Percentiles rank a stretch among this genome's conserved stretches.
Conservation (phyloP, 2,888 invertebrate species). For the Macrosiphum euphorbiae region DNA sequence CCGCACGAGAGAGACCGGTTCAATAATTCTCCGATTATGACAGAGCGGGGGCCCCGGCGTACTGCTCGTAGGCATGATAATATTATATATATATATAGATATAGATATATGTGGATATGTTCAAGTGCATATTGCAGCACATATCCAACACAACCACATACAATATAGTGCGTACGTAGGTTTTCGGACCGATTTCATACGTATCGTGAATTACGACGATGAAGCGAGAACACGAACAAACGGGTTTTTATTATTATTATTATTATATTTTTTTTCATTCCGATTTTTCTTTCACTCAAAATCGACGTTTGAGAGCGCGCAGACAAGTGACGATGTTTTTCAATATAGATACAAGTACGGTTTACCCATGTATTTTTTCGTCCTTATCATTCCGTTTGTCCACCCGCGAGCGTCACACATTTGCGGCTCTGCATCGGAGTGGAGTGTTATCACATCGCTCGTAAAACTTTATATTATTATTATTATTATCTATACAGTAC, state of each 20-base stretch:
- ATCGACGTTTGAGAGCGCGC: neutral
- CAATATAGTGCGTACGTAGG: neutral
- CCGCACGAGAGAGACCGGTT: slow-evolving; percentile 31
- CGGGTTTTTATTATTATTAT: slow-evolving; percentile 7
- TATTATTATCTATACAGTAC: neutral
- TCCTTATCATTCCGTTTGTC: neutral
- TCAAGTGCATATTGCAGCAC: neutral
- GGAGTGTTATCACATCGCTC: neutral
- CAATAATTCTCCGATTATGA: slow-evolving; percentile 33
- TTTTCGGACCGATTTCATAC: slow-evolving; percentile 5
- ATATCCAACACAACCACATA: neutral
- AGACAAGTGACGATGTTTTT: neutral
- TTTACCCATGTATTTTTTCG: neutral
- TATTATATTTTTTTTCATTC: neutral
- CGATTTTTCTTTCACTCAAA: neutral
- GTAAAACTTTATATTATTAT: neutral
- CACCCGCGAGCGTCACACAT: neutral
- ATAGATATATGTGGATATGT: neutral
- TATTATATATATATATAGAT: neutral
- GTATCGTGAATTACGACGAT: neutral
- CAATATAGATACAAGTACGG: neutral
- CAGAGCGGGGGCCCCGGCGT: slow-evolving; percentile 21
- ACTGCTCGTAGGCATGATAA: neutral
- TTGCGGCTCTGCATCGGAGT: neutral
- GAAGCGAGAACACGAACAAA: neutral